phyloP scores from a whole-genome alignment of 1,140 invertebrate genomes.

The Drosophila micromelanica region DNA sequence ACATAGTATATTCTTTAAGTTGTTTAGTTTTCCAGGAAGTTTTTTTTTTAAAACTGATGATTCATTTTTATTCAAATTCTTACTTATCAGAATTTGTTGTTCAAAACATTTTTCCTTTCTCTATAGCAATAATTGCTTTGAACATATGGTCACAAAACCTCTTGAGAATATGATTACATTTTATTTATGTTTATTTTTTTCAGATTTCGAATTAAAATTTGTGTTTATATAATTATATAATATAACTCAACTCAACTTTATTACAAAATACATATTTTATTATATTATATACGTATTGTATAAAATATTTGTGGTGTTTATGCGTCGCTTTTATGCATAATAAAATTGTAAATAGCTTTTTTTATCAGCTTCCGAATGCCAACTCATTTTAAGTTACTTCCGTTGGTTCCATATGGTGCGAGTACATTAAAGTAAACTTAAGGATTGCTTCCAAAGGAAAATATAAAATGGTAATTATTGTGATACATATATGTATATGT shows the following conservation, averaged over 20 bases:
- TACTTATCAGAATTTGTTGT: not conserved
- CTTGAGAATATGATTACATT: too few relatives aligned
- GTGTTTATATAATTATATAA: too few relatives aligned
- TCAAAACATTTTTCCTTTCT: not conserved
- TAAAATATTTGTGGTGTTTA: too few relatives aligned
- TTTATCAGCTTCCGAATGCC: constrained; percentile 1
- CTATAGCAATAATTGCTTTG: too few relatives aligned
- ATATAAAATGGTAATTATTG: not conserved
- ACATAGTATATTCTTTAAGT: not conserved
- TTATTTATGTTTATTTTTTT: too few relatives aligned
- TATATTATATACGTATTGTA: too few relatives aligned
- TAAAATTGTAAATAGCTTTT: constrained; percentile 14
- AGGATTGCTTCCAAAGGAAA: not conserved
- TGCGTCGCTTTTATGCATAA: not conserved
- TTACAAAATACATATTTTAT: too few relatives aligned
- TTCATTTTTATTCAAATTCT: not conserved
- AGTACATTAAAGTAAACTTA: constrained; percentile 4
- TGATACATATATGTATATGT: not conserved
- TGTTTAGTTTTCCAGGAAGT: not conserved
- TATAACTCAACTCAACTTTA: too few relatives aligned
- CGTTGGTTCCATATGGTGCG: not conserved
- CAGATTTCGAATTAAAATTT: too few relatives aligned
- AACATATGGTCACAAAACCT: too few relatives aligned
- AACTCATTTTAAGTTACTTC: constrained; percentile 7
- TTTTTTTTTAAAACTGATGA: not conserved